Conservation (phyloP, 2,113 vertebrate genomes). For the Clupea harengus region DNA sequence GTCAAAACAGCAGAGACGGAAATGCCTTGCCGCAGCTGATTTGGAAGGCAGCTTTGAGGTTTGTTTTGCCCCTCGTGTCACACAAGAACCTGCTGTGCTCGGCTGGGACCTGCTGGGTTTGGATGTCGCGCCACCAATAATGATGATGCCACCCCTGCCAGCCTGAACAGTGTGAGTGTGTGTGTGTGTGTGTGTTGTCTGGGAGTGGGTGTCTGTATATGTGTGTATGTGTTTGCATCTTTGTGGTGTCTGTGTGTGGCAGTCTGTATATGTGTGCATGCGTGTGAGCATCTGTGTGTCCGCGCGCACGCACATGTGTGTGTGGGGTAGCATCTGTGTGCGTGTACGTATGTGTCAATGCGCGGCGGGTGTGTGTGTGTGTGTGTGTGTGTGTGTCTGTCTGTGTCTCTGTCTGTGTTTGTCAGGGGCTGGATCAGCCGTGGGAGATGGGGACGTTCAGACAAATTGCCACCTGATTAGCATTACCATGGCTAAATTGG, state of each 20-base stretch:
- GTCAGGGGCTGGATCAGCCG: background rate
- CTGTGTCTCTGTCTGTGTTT: background rate
- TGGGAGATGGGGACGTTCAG: background rate
- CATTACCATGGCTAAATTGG: slow-evolving; percentile 15
- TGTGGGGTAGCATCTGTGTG: background rate
- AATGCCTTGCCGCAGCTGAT: background rate
- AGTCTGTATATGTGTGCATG: background rate
- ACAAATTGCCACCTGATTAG: slow-evolving; percentile 29
- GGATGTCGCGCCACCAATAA: background rate
- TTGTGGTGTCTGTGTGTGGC: background rate
- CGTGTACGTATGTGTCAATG: background rate
- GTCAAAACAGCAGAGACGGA: background rate
- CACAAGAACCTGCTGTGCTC: background rate
- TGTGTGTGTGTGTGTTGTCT: background rate
- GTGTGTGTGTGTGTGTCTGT: background rate
- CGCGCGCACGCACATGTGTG: background rate
- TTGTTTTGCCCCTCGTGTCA: background rate
- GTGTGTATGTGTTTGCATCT: background rate
- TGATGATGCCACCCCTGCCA: background rate
- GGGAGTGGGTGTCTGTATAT: background rate
- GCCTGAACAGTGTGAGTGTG: background rate
- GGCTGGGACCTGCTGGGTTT: background rate
- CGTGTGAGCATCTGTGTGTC: background rate
- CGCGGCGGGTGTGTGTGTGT: background rate
- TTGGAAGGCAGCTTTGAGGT: background rate